Conservation (phyloP, 2,888 invertebrate species). For the Pachliopta kotzebuea region DNA sequence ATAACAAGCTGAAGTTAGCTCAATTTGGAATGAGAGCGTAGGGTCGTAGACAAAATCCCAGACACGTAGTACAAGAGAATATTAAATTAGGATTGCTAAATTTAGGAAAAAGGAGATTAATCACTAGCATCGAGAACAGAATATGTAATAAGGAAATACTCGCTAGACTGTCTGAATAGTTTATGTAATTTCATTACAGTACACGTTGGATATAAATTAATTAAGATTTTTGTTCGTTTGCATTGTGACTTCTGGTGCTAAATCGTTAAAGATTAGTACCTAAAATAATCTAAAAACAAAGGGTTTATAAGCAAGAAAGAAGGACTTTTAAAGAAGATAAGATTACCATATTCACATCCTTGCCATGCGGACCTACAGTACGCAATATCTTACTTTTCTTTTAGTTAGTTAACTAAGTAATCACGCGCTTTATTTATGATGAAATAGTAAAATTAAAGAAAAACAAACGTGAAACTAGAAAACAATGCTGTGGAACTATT, state of each 20-base stretch:
- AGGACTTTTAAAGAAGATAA: too few relatives aligned
- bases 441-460: too few relatives aligned
- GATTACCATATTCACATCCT: too few relatives aligned
- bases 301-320: too few relatives aligned
- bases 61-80: conserved; percentile 29
- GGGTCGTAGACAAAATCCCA: conserved; percentile 24
- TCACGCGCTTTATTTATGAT: too few relatives aligned
- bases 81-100: conserved; percentile 31
- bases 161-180: conserved; percentile 21
- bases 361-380: too few relatives aligned
- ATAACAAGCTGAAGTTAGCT: conserved; percentile 28
- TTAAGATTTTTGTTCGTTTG: neutral
- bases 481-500: too few relatives aligned
- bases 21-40: conserved; percentile 15
- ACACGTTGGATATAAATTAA: neutral
- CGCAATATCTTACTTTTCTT: too few relatives aligned
- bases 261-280: neutral
- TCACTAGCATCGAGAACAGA: conserved; percentile 23
- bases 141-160: conserved; percentile 25
- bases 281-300: too few relatives aligned
- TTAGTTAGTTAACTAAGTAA: too few relatives aligned
- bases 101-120: conserved; percentile 31
- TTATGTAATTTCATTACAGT: conserved; percentile 10
- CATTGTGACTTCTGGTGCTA: neutral
- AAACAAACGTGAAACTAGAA: too few relatives aligned